Evolutionary conservation across 2,888 invertebrate genomes (phyloP).

Genomic region (Boloria selene): DNA sequence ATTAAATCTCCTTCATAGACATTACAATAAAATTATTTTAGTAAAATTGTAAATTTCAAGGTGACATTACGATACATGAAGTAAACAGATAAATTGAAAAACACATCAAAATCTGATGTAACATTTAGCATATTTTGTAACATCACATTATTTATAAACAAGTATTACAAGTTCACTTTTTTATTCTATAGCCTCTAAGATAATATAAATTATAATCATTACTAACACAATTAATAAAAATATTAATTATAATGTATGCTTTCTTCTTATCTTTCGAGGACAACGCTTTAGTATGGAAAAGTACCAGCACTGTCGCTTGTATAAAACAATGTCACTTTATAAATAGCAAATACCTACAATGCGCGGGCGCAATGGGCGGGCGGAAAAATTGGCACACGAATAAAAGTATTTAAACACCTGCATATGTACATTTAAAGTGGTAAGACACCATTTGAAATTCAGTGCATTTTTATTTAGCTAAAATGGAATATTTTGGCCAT

Average conservation of each 20-base stretch:
- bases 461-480: not conserved
- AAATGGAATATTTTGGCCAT: not conserved
- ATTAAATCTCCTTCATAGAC: no score
- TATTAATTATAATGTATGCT: slow-evolving; percentile 10
- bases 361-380: slow-evolving; percentile 50
- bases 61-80: no score
- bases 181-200: not conserved
- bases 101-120: no score
- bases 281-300: slow-evolving; percentile 68
- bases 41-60: no score
- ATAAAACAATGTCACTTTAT: slow-evolving; percentile 76
- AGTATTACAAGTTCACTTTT: no score
- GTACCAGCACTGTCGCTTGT: slow-evolving; percentile 64
- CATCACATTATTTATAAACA: no score
- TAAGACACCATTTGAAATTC: slow-evolving; percentile 22
- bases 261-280: slow-evolving; percentile 57
- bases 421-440: slow-evolving; percentile 30
- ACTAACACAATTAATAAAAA: slow-evolving; percentile 1
- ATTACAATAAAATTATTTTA: no score
- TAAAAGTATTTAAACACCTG: slow-evolving; percentile 43
- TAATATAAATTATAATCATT: slow-evolving; percentile 2
- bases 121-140: no score
- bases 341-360: slow-evolving; percentile 58
- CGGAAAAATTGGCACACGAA: slow-evolving; percentile 64
- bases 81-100: no score